These are phyloP conservation scores for Cervus canadensis DNA, from an alignment of 2,113 vertebrate species.

Conservation along the genomic window DNA sequence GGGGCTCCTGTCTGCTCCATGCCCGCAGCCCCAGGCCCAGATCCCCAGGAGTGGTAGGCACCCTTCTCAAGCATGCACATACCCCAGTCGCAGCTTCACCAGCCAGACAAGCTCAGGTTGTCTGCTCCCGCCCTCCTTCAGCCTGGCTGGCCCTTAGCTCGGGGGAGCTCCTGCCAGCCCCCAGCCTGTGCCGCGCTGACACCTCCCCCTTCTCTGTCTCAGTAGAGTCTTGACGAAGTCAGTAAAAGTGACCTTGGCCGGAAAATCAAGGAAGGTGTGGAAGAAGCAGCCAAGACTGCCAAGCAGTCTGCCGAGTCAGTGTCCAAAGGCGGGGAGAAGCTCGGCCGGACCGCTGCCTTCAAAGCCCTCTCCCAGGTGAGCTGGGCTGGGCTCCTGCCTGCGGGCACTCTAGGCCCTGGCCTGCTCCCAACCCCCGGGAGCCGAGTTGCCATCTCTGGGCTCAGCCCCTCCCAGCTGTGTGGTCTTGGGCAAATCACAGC, in stretches of 20 bases:
- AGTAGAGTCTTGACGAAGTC: constrained; percentile 93
- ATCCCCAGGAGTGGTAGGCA: not conserved
- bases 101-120: not conserved
- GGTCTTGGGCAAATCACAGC: not conserved
- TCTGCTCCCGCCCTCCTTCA: not conserved
- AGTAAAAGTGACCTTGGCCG: constrained; percentile 91
- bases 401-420: not conserved
- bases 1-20: not conserved
- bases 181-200: rapidly evolving
- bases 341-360: constrained; percentile 92
- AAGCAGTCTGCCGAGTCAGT: constrained; percentile 92
- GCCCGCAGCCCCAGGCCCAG: no score
- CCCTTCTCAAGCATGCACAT: not conserved
- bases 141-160: not conserved
- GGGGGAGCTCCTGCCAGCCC: not conserved
- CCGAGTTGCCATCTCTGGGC: not conserved
- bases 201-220: not conserved
- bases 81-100: not conserved
- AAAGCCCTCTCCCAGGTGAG: constrained; percentile 92
- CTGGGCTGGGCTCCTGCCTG: rapidly evolving
- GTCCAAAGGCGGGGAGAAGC: constrained; percentile 89
- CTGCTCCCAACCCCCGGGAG: not conserved
- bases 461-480: not conserved
- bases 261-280: constrained; percentile 93
- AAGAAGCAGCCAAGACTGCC: constrained; percentile 92